Percentiles rank a stretch among this genome's conserved stretches.
Conservation (phyloP, 2,113 vertebrate species). For the Acrocephalus kingi region DNA sequence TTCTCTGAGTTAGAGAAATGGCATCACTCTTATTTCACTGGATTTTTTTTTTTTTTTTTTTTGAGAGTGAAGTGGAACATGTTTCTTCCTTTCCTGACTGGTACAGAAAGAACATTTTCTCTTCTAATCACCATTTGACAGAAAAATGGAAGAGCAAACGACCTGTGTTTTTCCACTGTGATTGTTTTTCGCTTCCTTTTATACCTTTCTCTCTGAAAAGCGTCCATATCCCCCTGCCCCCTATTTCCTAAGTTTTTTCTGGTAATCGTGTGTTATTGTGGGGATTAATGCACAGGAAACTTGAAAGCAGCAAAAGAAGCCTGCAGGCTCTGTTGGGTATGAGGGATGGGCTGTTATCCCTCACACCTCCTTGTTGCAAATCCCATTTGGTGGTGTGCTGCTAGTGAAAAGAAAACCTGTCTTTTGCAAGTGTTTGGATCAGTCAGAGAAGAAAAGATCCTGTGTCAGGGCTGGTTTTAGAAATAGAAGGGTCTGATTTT, state of each 20-base stretch:
- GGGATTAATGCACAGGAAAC: constrained; percentile 31
- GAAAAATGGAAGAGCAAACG: constrained; percentile 7
- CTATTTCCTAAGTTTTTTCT: constrained; percentile 53
- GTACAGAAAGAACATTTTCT: constrained; percentile 18
- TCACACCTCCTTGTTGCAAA: constrained; percentile 11
- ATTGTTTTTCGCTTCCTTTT: constrained; percentile 47
- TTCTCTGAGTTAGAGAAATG: not conserved
- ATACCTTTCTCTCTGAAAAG: constrained; percentile 30
- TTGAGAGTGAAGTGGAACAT: not conserved
- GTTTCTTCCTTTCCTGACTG: constrained; percentile 28
- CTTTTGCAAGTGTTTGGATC: not conserved
- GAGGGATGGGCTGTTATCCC: constrained; percentile 23
- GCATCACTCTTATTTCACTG: not conserved
- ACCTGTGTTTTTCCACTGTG: not conserved
- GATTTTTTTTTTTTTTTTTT: not conserved
- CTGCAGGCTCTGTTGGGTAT: not conserved
- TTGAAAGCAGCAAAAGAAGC: constrained; percentile 31
- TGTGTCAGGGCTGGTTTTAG: not conserved
- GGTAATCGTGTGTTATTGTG: constrained; percentile 37
- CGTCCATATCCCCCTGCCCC: constrained; percentile 33
- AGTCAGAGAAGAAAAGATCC: not conserved
- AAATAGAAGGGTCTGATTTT: not conserved
- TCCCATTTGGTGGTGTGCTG: not conserved
- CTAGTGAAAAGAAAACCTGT: not conserved
- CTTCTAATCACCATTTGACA: constrained; percentile 58